Conservation (phyloP, 2,797 vertebrate genomes). For the Gambelia wislizenii region DNA sequence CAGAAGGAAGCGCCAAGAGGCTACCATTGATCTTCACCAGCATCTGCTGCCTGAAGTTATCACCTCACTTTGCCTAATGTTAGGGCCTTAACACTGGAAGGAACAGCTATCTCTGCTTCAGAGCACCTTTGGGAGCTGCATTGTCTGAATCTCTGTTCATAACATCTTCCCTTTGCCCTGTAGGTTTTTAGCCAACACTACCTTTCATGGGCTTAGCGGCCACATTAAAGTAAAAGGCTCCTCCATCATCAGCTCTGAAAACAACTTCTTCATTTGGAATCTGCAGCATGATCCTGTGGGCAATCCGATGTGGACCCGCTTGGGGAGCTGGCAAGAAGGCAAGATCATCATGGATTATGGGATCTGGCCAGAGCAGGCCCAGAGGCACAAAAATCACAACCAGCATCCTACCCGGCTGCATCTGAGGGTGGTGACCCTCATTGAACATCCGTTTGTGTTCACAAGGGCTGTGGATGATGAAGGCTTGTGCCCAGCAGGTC, state of each 20-base stretch:
- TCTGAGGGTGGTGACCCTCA: slow-evolving; percentile 93
- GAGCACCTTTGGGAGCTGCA: background rate
- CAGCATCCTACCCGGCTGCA: slow-evolving; percentile 84
- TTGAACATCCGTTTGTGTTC: slow-evolving; percentile 97
- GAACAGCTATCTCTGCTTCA: background rate
- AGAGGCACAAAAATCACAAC: slow-evolving; percentile 82
- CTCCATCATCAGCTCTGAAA: slow-evolving; percentile 89
- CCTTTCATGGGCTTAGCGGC: slow-evolving; percentile 93
- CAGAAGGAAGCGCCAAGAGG: background rate
- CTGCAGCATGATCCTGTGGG: slow-evolving; percentile 95
- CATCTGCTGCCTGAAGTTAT: background rate
- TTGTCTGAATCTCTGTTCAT: slow-evolving; percentile 33
- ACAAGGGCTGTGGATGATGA: slow-evolving; percentile 96
- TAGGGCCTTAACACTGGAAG: background rate
- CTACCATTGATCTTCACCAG: background rate
- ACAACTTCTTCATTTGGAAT: slow-evolving; percentile 97
- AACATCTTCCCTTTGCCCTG: slow-evolving; percentile 47
- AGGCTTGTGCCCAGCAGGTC: slow-evolving; percentile 93
- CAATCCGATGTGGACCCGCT: slow-evolving; percentile 94
- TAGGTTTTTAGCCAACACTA: slow-evolving; percentile 95
- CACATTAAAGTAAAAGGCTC: slow-evolving; percentile 86
- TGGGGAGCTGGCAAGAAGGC: slow-evolving; percentile 93
- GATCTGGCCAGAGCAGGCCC: slow-evolving; percentile 90
- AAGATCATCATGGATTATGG: slow-evolving; percentile 92
- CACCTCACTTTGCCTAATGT: background rate